phyloP scores from a whole-genome alignment of 2,113 vertebrate genomes.

The Tor tambroides region DNA sequence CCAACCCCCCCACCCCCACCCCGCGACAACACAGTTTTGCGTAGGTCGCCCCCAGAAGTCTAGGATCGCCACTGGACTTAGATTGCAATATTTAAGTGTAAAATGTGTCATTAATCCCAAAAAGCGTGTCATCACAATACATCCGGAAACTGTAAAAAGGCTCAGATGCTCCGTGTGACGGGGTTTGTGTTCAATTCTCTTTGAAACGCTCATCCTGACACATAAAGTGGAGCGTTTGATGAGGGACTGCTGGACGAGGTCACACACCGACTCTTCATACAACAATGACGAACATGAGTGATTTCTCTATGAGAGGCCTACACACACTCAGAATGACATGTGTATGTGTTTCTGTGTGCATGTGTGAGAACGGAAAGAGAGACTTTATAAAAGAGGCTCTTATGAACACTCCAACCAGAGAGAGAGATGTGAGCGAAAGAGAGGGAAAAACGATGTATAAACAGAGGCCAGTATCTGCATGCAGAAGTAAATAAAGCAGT shows the following conservation, averaged over 20 bases:
- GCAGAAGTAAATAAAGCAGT: constrained; percentile 14
- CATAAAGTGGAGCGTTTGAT: constrained; percentile 24
- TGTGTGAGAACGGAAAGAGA: background rate
- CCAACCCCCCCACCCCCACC: no score
- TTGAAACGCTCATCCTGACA: background rate
- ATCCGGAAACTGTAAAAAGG: background rate
- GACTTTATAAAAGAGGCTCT: background rate
- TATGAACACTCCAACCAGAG: background rate
- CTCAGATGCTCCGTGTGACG: background rate
- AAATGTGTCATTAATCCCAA: background rate
- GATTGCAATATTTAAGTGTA: background rate
- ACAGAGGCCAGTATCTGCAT: background rate
- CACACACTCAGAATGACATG: constrained; percentile 24
- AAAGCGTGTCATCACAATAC: background rate
- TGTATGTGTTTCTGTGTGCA: background rate
- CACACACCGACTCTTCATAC: constrained; percentile 23
- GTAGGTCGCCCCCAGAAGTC: no score
- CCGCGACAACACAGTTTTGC: no score
- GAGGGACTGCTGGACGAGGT: constrained; percentile 20
- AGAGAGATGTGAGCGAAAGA: background rate
- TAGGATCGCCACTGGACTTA: no score
- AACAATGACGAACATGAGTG: constrained; percentile 25
- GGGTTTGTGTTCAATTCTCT: background rate
- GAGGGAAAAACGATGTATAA: background rate
- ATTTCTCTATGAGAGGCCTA: background rate